Evolutionary conservation across 2,113 vertebrate species (phyloP).

Genomic region (Philantomba maxwellii): DNA sequence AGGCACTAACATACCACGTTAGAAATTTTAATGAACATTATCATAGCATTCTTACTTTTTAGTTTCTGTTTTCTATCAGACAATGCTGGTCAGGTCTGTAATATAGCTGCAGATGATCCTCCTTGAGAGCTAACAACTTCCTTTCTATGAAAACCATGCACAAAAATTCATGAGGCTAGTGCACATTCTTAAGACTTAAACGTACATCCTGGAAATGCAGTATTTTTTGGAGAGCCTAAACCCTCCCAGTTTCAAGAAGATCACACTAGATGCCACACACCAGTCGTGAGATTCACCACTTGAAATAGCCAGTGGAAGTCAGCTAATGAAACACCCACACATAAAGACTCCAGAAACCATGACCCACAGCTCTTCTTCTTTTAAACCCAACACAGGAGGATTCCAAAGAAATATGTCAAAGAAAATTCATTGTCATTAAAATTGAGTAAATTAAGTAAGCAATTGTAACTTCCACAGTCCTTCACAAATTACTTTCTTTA

Average conservation of each 20-base stretch:
- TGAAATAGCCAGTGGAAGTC: neutral
- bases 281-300: rapidly evolving
- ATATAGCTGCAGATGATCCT: neutral
- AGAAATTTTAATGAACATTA: neutral
- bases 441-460: neutral
- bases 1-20: neutral
- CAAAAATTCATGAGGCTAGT: neutral
- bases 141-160: neutral
- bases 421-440: neutral
- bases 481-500: neutral
- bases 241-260: neutral
- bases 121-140: neutral
- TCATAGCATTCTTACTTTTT: neutral
- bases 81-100: neutral
- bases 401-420: neutral
- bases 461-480: neutral
- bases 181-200: neutral
- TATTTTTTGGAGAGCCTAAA: neutral
- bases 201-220: neutral
- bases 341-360: neutral
- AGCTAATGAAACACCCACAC: neutral
- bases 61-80: neutral
- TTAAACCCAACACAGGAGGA: neutral
- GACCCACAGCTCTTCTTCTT: neutral
- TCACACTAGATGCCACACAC: neutral